Conservation (phyloP, 2,113 vertebrate species). For the Uria aalge region DNA sequence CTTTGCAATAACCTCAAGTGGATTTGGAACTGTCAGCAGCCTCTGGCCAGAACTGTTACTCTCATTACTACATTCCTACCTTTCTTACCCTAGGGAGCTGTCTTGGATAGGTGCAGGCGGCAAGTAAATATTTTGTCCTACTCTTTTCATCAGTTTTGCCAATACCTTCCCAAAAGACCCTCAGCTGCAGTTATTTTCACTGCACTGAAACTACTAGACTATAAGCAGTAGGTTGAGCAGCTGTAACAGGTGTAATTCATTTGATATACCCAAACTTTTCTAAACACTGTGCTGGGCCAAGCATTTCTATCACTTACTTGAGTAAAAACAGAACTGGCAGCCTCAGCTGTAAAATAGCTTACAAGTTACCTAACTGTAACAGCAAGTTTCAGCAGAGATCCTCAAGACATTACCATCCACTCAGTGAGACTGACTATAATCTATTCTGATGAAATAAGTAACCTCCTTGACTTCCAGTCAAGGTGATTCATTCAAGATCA, state of each 20-base stretch:
- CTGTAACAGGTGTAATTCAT: not conserved
- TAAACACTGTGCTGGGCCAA: not conserved
- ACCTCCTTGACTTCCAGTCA: not conserved
- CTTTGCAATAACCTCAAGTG: not conserved
- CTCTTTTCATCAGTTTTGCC: not conserved
- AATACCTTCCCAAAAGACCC: not conserved
- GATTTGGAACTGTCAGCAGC: not conserved
- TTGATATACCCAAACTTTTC: not conserved
- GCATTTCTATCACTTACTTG: not conserved
- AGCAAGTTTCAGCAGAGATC: slow-evolving; percentile 2
- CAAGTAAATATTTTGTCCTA: not conserved
- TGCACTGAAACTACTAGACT: not conserved
- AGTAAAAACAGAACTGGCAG: not conserved
- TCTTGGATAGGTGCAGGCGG: not conserved
- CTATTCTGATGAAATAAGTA: not conserved
- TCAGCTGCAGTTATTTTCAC: not conserved
- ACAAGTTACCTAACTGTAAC: not conserved
- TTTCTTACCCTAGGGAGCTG: not conserved
- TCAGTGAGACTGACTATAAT: not conserved
- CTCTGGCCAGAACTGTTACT: not conserved
- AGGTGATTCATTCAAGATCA: not conserved
- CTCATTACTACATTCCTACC: not conserved
- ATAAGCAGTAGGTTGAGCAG: not conserved
- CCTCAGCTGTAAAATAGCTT: not conserved
- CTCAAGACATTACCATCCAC: not conserved